Percentiles rank a stretch among this genome's conserved stretches.
Evolutionary conservation across 1,140 invertebrate species (phyloP).

Genomic region (Hylaeus anthracinus): DNA sequence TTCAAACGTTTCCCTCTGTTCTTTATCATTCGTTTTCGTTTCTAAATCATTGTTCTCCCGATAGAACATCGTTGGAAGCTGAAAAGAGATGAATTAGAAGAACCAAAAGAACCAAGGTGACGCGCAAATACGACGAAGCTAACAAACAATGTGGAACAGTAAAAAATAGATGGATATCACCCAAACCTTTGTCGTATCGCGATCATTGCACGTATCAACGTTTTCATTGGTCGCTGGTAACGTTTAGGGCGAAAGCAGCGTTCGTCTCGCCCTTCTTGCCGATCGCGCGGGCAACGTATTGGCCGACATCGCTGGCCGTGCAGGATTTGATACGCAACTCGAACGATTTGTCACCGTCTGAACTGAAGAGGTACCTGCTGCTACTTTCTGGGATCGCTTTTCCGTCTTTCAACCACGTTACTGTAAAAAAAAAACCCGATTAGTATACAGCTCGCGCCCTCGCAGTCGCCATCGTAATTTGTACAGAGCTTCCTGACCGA

Average conservation of each 20-base stretch:
- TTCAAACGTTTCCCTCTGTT: conserved; percentile 23
- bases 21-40: neutral
- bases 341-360: conserved; percentile 89
- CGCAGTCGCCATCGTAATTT: too few species aligned
- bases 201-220: conserved; percentile 31
- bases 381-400: conserved; percentile 89
- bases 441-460: too few species aligned
- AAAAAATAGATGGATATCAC: conserved; percentile 10
- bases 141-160: conserved; percentile 12
- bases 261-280: conserved; percentile 91
- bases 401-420: conserved; percentile 94
- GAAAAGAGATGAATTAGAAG: conserved; percentile 23
- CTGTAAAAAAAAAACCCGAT: conserved; percentile 66
- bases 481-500: too few species aligned
- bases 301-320: conserved; percentile 91
- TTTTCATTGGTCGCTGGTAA: conserved; percentile 79
- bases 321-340: conserved; percentile 89
- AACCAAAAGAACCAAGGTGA: conserved; percentile 21
- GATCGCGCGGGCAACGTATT: conserved; percentile 93
- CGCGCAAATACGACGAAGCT: conserved; percentile 35
- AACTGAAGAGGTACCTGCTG: conserved; percentile 90
- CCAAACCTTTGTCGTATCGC: conserved; percentile 43
- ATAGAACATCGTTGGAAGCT: conserved; percentile 8
- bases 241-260: conserved; percentile 93
- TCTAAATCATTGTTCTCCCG: conserved; percentile 6